phyloP scores from a whole-genome alignment of 2,113 vertebrate species.

The Toxostoma redivivum region DNA sequence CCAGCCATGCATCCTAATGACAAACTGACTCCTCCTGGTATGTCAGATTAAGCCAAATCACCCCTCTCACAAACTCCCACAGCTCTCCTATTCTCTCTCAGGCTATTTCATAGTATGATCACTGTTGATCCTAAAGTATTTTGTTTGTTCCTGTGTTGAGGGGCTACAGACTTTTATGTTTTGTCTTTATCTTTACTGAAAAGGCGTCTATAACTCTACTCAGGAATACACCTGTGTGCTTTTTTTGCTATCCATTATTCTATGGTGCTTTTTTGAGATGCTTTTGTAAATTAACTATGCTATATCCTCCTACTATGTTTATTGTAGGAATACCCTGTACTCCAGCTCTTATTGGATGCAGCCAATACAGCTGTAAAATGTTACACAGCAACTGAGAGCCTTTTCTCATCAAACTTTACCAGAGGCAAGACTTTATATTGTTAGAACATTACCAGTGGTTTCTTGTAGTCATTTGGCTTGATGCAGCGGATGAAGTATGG shows the following conservation, averaged over 20 bases:
- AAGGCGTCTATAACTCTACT: neutral
- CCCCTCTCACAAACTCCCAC: neutral
- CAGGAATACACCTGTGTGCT: neutral
- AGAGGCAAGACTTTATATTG: neutral
- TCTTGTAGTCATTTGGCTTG: slow-evolving; percentile 96
- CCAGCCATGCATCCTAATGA: neutral
- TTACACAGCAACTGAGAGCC: neutral
- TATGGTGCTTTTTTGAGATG: neutral
- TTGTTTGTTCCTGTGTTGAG: neutral
- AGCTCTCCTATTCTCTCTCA: neutral
- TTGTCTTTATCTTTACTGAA: neutral
- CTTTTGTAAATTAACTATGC: neutral
- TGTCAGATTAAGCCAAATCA: neutral
- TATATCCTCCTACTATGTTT: neutral
- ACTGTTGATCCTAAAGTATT: neutral
- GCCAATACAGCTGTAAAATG: neutral
- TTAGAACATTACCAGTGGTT: slow-evolving; percentile 83
- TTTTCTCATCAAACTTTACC: neutral
- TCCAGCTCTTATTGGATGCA: neutral
- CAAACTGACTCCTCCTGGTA: neutral
- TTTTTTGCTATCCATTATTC: neutral
- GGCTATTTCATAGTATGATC: neutral
- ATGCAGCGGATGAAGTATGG: slow-evolving; percentile 96
- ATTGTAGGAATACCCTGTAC: neutral
- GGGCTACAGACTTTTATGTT: neutral